Conservation (phyloP, 1,140 invertebrate genomes). For the Drosophila kohkoa region DNA sequence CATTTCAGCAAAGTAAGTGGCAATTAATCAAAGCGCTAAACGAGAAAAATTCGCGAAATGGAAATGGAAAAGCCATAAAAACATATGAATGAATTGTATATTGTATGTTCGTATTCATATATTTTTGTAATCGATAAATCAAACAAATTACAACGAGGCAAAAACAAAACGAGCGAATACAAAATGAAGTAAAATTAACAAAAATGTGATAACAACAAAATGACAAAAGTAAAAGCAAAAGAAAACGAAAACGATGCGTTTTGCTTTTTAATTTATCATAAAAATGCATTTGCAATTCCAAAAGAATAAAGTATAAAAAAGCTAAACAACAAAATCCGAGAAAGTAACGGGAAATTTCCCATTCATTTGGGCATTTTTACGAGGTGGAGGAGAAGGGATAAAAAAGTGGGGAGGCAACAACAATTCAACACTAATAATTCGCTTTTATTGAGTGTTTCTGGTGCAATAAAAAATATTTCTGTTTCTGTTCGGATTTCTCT, state of each 20-base stretch:
- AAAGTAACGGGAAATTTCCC: constrained; percentile 7
- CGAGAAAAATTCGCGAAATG: constrained; percentile 25
- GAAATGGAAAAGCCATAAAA: constrained; percentile 47
- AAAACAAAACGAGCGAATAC: constrained; percentile 9
- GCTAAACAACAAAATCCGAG: constrained; percentile 18
- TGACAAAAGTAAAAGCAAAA: constrained; percentile 20
- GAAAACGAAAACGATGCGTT: constrained; percentile 28
- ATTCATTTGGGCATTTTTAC: not conserved
- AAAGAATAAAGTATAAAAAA: constrained; percentile 10
- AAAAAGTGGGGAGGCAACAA: constrained; percentile 35
- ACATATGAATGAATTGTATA: constrained; percentile 14
- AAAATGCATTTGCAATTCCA: constrained; percentile 66
- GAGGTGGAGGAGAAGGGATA: not conserved
- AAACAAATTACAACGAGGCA: constrained; percentile 35
- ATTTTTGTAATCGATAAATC: constrained; percentile 53
- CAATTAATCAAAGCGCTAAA: constrained; percentile 59
- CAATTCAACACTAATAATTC: constrained; percentile 76
- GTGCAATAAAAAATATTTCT: constrained; percentile 74
- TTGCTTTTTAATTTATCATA: constrained; percentile 63
- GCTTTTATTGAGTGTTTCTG: constrained; percentile 84
- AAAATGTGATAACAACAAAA: constrained; percentile 27
- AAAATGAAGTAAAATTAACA: constrained; percentile 20
- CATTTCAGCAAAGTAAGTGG: constrained; percentile 35
- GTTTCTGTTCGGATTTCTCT: constrained; percentile 62
- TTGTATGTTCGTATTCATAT: constrained; percentile 9